Evolutionary conservation across 2,797 vertebrate genomes (phyloP).

Genomic region (Pyrocephalus nanus): DNA sequence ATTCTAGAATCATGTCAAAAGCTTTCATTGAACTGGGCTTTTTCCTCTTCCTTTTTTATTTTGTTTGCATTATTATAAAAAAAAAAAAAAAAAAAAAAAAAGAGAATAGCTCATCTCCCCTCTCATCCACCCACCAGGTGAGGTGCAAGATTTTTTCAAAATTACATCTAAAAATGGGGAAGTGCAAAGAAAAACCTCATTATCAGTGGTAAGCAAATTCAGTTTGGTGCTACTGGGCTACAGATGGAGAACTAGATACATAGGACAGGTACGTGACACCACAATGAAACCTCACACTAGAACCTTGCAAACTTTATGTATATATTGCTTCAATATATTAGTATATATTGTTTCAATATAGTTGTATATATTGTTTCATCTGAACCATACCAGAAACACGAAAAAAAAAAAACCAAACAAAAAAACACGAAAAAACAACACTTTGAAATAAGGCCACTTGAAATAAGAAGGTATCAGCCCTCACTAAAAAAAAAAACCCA

Average conservation of each 20-base stretch:
- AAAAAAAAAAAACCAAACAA: background rate
- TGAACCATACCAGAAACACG: background rate
- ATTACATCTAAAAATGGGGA: background rate
- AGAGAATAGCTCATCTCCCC: background rate
- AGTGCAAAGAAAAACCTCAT: background rate
- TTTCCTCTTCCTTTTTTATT: background rate
- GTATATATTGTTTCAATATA: no score
- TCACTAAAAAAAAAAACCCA: background rate
- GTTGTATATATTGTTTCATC: background rate
- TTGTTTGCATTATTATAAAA: background rate
- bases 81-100: background rate
- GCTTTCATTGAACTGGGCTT: background rate
- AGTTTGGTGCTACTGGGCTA: background rate
- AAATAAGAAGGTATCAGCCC: background rate
- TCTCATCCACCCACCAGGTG: background rate
- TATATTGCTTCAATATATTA: background rate
- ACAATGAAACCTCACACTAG: background rate
- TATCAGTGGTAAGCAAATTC: background rate
- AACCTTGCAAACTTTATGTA: background rate
- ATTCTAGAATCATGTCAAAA: constrained; percentile 41
- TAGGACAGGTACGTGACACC: background rate
- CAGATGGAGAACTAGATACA: background rate
- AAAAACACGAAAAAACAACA: no score
- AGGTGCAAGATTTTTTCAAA: background rate
- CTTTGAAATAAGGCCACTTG: background rate